A percentile compares a stretch with the other conserved stretches of the same genome.
phyloP scores from a whole-genome alignment of 2,797 vertebrate genomes.

The Anguilla megastoma region DNA sequence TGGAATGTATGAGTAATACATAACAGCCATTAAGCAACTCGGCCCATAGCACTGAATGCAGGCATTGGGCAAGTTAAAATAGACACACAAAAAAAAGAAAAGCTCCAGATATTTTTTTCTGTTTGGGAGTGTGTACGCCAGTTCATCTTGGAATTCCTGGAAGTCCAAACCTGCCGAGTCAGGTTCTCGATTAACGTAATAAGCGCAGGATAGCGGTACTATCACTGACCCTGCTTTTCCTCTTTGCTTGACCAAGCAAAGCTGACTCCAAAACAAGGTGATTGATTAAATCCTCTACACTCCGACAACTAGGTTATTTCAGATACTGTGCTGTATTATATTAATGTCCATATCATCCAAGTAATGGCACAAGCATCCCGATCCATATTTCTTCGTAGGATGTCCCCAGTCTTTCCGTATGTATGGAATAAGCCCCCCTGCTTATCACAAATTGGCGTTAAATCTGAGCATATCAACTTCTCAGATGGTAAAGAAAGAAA shows the following conservation, averaged over 20 bases:
- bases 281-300: not conserved
- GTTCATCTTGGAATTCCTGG: conserved; percentile 25
- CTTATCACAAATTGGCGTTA: not conserved
- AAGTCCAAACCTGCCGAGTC: conserved; percentile 33
- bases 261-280: not conserved
- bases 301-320: not conserved
- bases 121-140: not conserved
- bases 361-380: not conserved
- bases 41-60: not conserved
- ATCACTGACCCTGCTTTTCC: conserved; percentile 14
- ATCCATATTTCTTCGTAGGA: not conserved
- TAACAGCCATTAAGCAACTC: not conserved
- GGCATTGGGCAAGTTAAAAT: not conserved
- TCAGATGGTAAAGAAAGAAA: not conserved
- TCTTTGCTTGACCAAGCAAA: not conserved
- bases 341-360: not conserved
- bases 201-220: not conserved
- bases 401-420: not conserved
- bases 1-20: not conserved
- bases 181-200: conserved; percentile 31
- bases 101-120: not conserved
- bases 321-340: not conserved
- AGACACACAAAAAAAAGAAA: not conserved
- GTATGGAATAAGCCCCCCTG: not conserved
- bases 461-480: not conserved